These are phyloP conservation scores for Gnatocerus cornutus DNA, from an alignment of 2,888 invertebrate species.

Conservation along the genomic window DNA sequence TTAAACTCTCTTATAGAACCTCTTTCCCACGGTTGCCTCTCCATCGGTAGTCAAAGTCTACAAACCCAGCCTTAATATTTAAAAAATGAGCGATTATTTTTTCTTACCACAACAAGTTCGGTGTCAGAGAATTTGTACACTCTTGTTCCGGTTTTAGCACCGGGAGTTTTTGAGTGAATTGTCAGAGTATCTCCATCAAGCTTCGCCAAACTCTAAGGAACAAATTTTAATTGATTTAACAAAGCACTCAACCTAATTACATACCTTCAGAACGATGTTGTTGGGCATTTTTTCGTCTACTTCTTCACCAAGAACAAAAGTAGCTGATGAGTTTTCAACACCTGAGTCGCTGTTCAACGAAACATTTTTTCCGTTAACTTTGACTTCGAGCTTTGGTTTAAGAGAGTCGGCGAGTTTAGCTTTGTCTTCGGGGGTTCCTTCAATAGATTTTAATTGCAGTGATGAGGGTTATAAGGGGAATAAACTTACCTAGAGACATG, in stretches of 20 bases:
- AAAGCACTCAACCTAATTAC: conserved; percentile 1
- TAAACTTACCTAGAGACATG: conserved; percentile 52
- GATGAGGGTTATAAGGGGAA: too few relatives aligned
- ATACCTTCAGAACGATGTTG: conserved; percentile 50
- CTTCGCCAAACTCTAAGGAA: conserved; percentile 48
- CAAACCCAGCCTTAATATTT: not conserved
- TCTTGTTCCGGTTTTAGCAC: conserved; percentile 41
- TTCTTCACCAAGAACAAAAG: conserved; percentile 51
- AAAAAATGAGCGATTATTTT: too few relatives aligned
- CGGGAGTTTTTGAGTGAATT: conserved; percentile 49
- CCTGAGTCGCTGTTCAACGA: conserved; percentile 49
- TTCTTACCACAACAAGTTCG: conserved; percentile 50
- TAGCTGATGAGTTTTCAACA: conserved; percentile 10
- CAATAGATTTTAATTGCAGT: too few relatives aligned
- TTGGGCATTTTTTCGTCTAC: conserved; percentile 52
- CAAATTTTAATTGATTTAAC: not conserved
- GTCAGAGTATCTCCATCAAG: conserved; percentile 49
- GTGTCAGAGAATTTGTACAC: conserved; percentile 50
- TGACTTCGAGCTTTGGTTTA: conserved; percentile 49
- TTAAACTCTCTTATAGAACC: conserved; percentile 30
- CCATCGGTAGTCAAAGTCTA: conserved; percentile 21
- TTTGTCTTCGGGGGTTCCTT: conserved; percentile 54
- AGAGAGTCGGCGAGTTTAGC: conserved; percentile 50
- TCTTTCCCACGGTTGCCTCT: not conserved
- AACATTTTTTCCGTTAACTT: conserved; percentile 55